These are phyloP conservation scores for Acleris emargana DNA, from an alignment of 2,888 invertebrate species.

Conservation along the genomic window DNA sequence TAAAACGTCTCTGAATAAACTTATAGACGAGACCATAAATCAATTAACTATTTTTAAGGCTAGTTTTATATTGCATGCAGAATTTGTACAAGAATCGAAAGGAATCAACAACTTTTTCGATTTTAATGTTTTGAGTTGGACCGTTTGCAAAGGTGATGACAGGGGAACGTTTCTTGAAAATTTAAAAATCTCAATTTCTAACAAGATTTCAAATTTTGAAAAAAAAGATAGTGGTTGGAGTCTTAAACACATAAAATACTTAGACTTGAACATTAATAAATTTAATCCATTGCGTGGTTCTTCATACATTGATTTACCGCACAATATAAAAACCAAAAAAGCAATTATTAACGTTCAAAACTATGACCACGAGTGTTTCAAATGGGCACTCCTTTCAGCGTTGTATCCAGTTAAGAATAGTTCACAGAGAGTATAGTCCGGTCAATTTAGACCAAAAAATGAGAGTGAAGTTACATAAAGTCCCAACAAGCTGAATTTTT, in stretches of 20 bases:
- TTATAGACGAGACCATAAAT: conserved; percentile 9
- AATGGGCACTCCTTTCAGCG: too few species aligned
- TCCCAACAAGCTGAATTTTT: too few species aligned
- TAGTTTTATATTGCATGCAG: conserved; percentile 10
- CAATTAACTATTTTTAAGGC: conserved; percentile 9
- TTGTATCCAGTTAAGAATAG: not conserved
- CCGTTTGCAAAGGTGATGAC: conserved; percentile 10
- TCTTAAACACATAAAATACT: conserved; percentile 8
- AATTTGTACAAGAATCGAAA: conserved; percentile 15
- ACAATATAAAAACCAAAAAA: too few species aligned
- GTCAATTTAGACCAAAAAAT: too few species aligned
- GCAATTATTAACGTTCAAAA: too few species aligned
- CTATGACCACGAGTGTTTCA: too few species aligned
- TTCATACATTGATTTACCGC: too few species aligned
- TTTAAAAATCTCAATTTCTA: not conserved
- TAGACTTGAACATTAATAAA: too few species aligned
- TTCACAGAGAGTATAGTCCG: not conserved
- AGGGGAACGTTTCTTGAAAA: conserved; percentile 1
- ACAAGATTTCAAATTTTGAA: conserved; percentile 13
- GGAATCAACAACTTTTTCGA: conserved; percentile 11
- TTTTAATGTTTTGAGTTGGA: conserved; percentile 18
- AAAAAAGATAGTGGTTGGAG: conserved; percentile 8
- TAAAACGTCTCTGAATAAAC: conserved; percentile 1
- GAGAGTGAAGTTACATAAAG: too few species aligned
- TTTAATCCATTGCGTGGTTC: too few species aligned